Base-by-base conservation (phyloP, 2,888 invertebrate species). In the Rhopalosiphum nymphaeae region DNA sequence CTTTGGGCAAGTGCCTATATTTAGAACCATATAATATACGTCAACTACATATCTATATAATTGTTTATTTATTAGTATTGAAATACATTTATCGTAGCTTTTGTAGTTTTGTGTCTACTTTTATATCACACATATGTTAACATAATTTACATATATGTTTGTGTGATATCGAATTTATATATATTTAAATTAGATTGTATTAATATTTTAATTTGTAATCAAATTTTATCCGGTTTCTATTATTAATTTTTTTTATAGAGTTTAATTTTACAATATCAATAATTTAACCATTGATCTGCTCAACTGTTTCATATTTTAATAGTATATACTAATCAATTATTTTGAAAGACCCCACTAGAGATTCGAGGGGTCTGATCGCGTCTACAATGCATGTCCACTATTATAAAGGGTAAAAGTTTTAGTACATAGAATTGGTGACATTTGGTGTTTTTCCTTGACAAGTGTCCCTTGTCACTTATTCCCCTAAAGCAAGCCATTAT, bases 391-490 rank as follows among this genome's bases (percentile, higher is more conserved):
- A 46, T 92, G 53, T 78, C 67, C 53, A 89, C 7, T 92, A 57
- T 92, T 91, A 46, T 49, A 67, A 61, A 94, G 86, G 85, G 93
- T 86, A 49, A 84, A 36, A 61, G 3, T 25, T 85, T 36, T 16
- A 44, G 7, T 16, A 29, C 78, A 89, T 46, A 56, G 25, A 86
- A 46, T 85, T 7, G 16, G 25, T 87, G 91, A 94, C 94, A 94
- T 94, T 94, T 94, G 94, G 91, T 49, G 61, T 94, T 94, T 93
- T 91, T n/a, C 94, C 86, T 57, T 87, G 85, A 90, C 90, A 85
- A 94, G 86, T 86, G 61, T 42, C 56, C 85, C 85, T 26, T 42
- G 42, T n/a, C n/a, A 44, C 84, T n/a, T 36, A 91, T 94, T 42
- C 90, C 86, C 93, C 85, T 53, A 46, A 57, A 57, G 36, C n/a